A percentile compares a stretch with the other conserved stretches of the same genome.
phyloP scores from a whole-genome alignment of 1,140 invertebrate genomes.

The Cotesia vestalis region DNA sequence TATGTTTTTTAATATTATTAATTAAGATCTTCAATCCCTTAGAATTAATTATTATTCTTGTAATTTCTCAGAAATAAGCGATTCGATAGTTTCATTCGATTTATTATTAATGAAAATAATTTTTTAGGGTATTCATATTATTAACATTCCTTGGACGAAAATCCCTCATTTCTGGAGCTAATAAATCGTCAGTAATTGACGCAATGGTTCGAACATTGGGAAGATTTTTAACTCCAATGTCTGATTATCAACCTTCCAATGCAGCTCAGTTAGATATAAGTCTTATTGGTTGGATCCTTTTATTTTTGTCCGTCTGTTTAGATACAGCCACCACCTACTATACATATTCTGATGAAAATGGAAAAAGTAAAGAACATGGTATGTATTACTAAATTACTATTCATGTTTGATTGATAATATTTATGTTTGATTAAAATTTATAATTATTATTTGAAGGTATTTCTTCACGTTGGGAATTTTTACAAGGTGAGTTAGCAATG shows the following conservation, averaged over 20 bases:
- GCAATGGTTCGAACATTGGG: constrained; percentile 71
- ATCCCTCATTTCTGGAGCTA: constrained; percentile 72
- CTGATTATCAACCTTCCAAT: constrained; percentile 55
- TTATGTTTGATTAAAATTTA: constrained; percentile 5
- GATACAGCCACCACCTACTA: constrained; percentile 65
- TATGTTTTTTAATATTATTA: too few relatives aligned
- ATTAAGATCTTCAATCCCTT: too few relatives aligned
- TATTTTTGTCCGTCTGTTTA: constrained; percentile 81
- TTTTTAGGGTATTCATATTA: constrained; percentile 82
- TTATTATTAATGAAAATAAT: background rate
- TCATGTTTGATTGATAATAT: background rate
- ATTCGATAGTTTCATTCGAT: too few relatives aligned
- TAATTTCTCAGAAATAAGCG: too few relatives aligned
- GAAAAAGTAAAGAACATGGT: constrained; percentile 63
- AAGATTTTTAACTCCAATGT: constrained; percentile 67
- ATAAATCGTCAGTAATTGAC: constrained; percentile 72
- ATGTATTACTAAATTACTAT: constrained; percentile 11
- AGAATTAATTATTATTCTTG: too few relatives aligned
- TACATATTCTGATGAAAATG: constrained; percentile 53
- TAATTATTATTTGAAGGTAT: constrained; percentile 54
- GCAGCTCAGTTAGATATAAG: constrained; percentile 61
- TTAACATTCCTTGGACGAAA: constrained; percentile 87
- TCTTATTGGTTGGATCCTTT: constrained; percentile 80
- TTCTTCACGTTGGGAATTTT: constrained; percentile 80
- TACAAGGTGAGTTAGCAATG: constrained; percentile 77